phyloP scores from a whole-genome alignment of 2,113 vertebrate species.

The Poicephalus meyeri region DNA sequence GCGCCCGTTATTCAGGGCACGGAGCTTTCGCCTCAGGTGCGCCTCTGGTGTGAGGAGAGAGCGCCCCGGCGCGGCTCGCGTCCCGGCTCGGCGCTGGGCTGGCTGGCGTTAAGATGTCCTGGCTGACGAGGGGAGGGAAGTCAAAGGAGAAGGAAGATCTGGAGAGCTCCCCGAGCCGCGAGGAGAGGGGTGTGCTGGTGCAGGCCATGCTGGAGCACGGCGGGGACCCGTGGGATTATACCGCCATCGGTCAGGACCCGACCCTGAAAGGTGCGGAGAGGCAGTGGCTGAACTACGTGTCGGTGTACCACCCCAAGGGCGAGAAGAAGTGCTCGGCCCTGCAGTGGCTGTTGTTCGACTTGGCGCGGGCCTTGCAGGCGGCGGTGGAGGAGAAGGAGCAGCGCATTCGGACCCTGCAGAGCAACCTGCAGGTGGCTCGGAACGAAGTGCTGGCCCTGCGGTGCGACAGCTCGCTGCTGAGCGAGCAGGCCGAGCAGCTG shows the following conservation, averaged over 20 bases:
- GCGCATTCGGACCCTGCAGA: not conserved
- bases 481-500: not conserved
- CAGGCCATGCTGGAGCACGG: constrained; percentile 25
- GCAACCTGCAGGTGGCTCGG: not conserved
- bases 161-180: not conserved
- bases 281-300: not conserved
- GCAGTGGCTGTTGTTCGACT: not conserved
- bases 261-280: not conserved
- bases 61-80: not conserved
- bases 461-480: not conserved
- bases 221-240: not conserved
- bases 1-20: not conserved
- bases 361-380: not conserved
- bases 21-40: too few species aligned
- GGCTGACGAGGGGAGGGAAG: not conserved
- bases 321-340: constrained; percentile 26
- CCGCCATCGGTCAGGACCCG: not conserved
- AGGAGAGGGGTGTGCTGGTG: not conserved
- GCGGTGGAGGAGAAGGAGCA: not conserved
- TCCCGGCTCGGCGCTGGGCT: not conserved
- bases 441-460: not conserved
- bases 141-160: not conserved
- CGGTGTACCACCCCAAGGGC: not conserved
- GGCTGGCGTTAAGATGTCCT: not conserved
- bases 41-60: not conserved